A percentile compares a stretch with the other conserved stretches of the same genome.
These are phyloP conservation scores for Ancistrus triradiatus DNA, from an alignment of 2,113 vertebrate species.

Conservation along the genomic window DNA sequence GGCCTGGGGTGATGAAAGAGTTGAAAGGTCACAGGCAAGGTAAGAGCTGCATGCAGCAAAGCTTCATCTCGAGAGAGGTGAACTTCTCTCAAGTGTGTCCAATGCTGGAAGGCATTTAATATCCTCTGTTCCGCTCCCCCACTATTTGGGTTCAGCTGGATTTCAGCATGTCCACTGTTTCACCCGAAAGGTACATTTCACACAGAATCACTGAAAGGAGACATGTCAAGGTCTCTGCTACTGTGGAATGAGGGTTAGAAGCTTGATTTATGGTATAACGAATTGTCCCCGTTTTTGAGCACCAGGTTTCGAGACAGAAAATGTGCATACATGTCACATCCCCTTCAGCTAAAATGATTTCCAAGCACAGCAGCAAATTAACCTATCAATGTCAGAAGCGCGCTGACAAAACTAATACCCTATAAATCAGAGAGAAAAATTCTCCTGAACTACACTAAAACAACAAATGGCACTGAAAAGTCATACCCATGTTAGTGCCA, in stretches of 20 bases:
- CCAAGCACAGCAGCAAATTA: not conserved
- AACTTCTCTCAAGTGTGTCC: constrained; percentile 23
- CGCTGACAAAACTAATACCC: not conserved
- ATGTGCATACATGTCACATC: not conserved
- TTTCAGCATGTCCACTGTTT: constrained; percentile 20
- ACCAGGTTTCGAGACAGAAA: constrained; percentile 1
- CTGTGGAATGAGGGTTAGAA: constrained; percentile 8
- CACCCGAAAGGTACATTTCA: constrained; percentile 3
- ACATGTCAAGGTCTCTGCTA: constrained; percentile 11
- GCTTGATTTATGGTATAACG: constrained; percentile 9
- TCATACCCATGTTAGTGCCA: constrained; percentile 19
- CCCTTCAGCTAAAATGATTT: too few species aligned
- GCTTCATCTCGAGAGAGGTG: constrained; percentile 42
- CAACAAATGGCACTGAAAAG: constrained; percentile 26
- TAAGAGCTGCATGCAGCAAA: constrained; percentile 47
- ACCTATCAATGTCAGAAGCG: not conserved
- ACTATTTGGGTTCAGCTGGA: constrained; percentile 3
- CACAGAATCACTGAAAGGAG: not conserved
- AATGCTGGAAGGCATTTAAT: not conserved
- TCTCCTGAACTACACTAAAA: not conserved
- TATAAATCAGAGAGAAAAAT: constrained; percentile 18
- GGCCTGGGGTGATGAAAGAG: constrained; percentile 24
- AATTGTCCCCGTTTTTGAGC: constrained; percentile 1
- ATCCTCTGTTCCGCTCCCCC: not conserved
- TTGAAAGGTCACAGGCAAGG: constrained; percentile 50